Percentiles rank a stretch among this genome's conserved stretches.
Evolutionary conservation across 2,888 invertebrate genomes (phyloP).

Genomic region (Bembecia ichneumoniformis): DNA sequence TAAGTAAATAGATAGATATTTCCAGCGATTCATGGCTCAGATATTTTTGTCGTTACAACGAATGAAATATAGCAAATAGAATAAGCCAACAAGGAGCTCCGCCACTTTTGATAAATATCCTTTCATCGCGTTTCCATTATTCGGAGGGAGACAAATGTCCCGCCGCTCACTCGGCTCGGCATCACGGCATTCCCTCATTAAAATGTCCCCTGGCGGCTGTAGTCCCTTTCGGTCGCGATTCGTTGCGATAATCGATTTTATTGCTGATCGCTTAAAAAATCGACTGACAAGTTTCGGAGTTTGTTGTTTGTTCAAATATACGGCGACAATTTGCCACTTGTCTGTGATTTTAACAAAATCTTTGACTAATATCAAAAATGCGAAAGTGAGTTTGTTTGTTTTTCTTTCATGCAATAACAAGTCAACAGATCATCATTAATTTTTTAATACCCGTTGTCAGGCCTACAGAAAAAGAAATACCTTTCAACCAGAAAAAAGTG

Average conservation of each 20-base stretch:
- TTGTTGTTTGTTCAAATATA: conserved; percentile 40
- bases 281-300: conserved; percentile 23
- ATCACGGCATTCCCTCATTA: conserved; percentile 61
- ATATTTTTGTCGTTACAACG: conserved; percentile 22
- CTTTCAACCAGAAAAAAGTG: too few relatives aligned
- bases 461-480: too few relatives aligned
- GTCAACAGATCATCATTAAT: too few relatives aligned
- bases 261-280: conserved; percentile 51
- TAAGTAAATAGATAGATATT: background rate
- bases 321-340: conserved; percentile 30
- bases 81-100: conserved; percentile 16
- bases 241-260: conserved; percentile 58
- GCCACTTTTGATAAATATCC: conserved; percentile 55
- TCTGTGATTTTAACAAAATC: conserved; percentile 3
- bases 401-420: too few relatives aligned
- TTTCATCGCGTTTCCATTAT: conserved; percentile 54
- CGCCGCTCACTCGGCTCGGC: conserved; percentile 30
- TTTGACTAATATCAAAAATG: too few relatives aligned
- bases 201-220: conserved; percentile 40
- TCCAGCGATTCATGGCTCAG: conserved; percentile 12
- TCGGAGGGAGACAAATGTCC: conserved; percentile 53
- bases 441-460: too few relatives aligned
- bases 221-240: conserved; percentile 22
- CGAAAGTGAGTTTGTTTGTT: too few relatives aligned
- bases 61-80: conserved; percentile 37